phyloP scores from a whole-genome alignment of 2,797 vertebrate genomes.

The Danio aesculapii region DNA sequence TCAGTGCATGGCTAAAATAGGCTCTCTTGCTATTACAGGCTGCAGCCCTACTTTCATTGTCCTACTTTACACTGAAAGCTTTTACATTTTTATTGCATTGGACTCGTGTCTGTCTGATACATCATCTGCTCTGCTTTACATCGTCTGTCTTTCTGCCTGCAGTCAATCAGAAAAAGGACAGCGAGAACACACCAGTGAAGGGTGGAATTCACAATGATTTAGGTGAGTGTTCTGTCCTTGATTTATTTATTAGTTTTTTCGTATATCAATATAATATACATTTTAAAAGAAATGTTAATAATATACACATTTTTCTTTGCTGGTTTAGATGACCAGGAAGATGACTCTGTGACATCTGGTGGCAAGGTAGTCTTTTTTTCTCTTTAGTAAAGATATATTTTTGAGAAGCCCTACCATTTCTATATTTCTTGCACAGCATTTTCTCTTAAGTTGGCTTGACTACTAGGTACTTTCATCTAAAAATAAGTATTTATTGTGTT shows the following conservation, averaged over 20 bases:
- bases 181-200: slow-evolving; percentile 91
- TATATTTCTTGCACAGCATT: neutral
- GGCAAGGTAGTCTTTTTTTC: slow-evolving; percentile 85
- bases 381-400: neutral
- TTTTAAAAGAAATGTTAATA: neutral
- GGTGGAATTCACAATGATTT: slow-evolving; percentile 91
- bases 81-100: slow-evolving; percentile 47
- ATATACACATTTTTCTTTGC: neutral
- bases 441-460: no score
- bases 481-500: no score
- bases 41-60: slow-evolving; percentile 19
- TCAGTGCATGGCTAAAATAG: slow-evolving; percentile 21
- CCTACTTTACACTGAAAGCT: slow-evolving; percentile 23
- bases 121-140: neutral
- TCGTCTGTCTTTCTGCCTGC: slow-evolving; percentile 41
- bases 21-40: neutral
- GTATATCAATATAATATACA: neutral
- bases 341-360: slow-evolving; percentile 88
- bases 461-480: no score
- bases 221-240: slow-evolving; percentile 75
- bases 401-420: neutral
- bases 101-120: slow-evolving; percentile 27
- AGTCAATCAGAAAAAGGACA: slow-evolving; percentile 97
- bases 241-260: neutral
- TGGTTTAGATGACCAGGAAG: slow-evolving; percentile 92